Percentiles rank a stretch among this genome's conserved stretches.
Conservation (phyloP, 2,888 invertebrate species). For the Drosophila formosana region DNA sequence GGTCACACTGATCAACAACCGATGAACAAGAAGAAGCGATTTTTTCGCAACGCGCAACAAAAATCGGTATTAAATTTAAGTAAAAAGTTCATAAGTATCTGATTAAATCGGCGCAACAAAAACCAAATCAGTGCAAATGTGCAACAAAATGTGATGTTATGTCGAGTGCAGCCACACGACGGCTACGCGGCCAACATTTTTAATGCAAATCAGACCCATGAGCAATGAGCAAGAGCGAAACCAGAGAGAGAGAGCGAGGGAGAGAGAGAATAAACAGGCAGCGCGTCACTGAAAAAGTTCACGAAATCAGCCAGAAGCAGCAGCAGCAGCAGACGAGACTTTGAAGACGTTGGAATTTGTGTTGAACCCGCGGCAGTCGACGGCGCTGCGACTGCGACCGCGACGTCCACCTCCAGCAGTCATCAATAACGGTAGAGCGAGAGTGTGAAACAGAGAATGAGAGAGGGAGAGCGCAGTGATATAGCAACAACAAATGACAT, state of each 20-base stretch:
- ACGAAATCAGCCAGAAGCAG: constrained; percentile 49
- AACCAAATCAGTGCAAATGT: constrained; percentile 42
- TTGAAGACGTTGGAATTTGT: constrained; percentile 81
- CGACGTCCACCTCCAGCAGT: constrained; percentile 57
- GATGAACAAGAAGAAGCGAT: constrained; percentile 62
- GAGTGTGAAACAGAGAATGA: constrained; percentile 18
- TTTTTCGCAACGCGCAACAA: constrained; percentile 77
- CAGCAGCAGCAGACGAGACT: constrained; percentile 57
- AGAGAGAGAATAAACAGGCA: constrained; percentile 48
- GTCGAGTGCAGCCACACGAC: constrained; percentile 46
- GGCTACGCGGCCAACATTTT: constrained; percentile 57
- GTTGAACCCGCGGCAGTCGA: constrained; percentile 65
- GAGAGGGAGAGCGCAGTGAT: constrained; percentile 36
- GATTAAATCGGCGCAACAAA: constrained; percentile 27
- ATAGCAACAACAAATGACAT: constrained; percentile 69
- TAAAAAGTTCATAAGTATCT: constrained; percentile 53
- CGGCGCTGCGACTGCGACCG: constrained; percentile 56
- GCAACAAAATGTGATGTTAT: constrained; percentile 67
- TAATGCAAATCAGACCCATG: constrained; percentile 60
- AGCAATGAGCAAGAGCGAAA: constrained; percentile 47
- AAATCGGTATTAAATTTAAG: constrained; percentile 62
- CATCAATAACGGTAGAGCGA: constrained; percentile 75
- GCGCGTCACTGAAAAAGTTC: constrained; percentile 68
- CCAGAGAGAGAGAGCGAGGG: constrained; percentile 28
- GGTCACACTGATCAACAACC: constrained; percentile 34